Evolutionary conservation across 2,797 vertebrate species (phyloP).

Genomic region (Eupleurogrammus muticus): DNA sequence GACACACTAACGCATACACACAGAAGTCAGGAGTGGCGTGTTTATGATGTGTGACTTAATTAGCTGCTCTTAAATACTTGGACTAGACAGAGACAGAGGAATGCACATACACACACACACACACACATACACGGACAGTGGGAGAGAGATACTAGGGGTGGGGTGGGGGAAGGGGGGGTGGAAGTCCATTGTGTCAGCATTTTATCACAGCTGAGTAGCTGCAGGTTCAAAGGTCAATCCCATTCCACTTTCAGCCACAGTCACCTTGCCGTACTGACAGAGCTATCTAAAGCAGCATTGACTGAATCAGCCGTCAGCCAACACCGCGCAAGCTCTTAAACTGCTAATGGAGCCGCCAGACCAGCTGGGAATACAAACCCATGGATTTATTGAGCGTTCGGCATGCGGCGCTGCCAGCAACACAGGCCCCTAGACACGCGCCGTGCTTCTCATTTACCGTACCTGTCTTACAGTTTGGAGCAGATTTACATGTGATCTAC

Average conservation of each 20-base stretch:
- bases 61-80: constrained; percentile 72
- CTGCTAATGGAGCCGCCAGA: constrained; percentile 70
- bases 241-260: constrained; percentile 68
- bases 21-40: constrained; percentile 66
- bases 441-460: constrained; percentile 24
- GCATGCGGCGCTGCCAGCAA: constrained; percentile 51
- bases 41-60: constrained; percentile 85
- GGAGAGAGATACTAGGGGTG: constrained; percentile 21
- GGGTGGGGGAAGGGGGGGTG: constrained; percentile 35
- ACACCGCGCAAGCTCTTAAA: constrained; percentile 71
- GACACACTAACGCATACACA: constrained; percentile 24
- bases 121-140: too few relatives aligned
- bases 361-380: constrained; percentile 66
- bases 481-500: constrained; percentile 18
- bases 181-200: constrained; percentile 74
- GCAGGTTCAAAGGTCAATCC: constrained; percentile 74
- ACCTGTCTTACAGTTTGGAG: constrained; percentile 9
- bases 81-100: constrained; percentile 31
- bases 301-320: constrained; percentile 73
- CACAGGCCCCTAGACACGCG: constrained; percentile 42
- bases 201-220: constrained; percentile 76
- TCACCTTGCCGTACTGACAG: constrained; percentile 75
- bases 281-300: constrained; percentile 73
- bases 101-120: neutral
- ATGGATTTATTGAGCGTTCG: constrained; percentile 72